A percentile compares a stretch with the other conserved stretches of the same genome.
These are phyloP conservation scores for Brachymystax lenok DNA, from an alignment of 2,797 vertebrate species.

Conservation along the genomic window DNA sequence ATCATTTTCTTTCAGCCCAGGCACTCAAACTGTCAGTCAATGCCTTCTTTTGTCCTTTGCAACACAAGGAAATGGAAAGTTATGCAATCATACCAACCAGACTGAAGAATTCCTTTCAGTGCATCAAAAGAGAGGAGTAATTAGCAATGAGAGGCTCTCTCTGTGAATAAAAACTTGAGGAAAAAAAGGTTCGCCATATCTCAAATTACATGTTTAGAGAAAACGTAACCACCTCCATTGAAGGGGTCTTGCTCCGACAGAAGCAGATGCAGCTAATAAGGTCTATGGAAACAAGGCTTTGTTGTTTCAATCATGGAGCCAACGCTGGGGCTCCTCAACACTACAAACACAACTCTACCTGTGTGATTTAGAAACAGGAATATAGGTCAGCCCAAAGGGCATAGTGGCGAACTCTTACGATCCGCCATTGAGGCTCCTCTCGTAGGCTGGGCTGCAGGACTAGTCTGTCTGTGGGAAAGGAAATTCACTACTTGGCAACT, in stretches of 20 bases:
- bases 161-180: conserved; percentile 47
- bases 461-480: conserved; percentile 44
- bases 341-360: conserved; percentile 16
- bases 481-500: conserved; percentile 47
- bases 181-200: conserved; percentile 38
- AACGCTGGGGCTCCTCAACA: conserved; percentile 2
- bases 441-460: conserved; percentile 24
- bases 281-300: conserved; percentile 10
- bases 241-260: background rate
- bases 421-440: conserved; percentile 21
- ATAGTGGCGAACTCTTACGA: background rate
- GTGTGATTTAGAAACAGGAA: background rate
- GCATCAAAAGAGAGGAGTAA: conserved; percentile 23
- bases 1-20: conserved; percentile 1
- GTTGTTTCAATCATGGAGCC: background rate
- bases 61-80: conserved; percentile 44
- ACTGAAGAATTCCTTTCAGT: conserved; percentile 34
- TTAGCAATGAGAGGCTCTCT: conserved; percentile 11
- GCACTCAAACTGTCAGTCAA: conserved; percentile 20
- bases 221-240: conserved; percentile 17
- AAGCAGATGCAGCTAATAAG: conserved; percentile 27
- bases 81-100: conserved; percentile 43
- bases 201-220: conserved; percentile 45
- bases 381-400: background rate
- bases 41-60: conserved; percentile 24